Evolutionary conservation across 2,113 vertebrate genomes (phyloP), one percentile per base, ranked within the genome.

Genomic region (Sitta europaea): DNA sequence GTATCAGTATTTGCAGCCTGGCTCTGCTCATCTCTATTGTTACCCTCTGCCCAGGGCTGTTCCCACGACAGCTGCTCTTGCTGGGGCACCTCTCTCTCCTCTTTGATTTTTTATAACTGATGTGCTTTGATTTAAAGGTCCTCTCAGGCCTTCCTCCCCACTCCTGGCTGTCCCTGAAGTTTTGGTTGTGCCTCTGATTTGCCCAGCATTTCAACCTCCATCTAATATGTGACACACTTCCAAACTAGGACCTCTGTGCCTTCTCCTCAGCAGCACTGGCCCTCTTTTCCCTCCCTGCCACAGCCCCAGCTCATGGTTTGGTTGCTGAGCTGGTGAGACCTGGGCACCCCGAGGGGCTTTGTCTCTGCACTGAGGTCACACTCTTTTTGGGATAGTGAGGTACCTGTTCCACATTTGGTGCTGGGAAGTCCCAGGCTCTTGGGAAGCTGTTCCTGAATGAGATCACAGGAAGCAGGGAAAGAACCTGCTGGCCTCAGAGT

Each of bases 211-310:
- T 40, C 66, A 67, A 2, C 14, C 53, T 82, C 70, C 31, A 38
- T 31, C n/a, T 66, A 12, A 28, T 3, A 15, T 1, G 18, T 48
- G n/a, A 70, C 23, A 11, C 0, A 0, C 7, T 48, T 80, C 80
- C 45, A 43, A 40, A 25, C 17, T 1, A 28, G 57, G 48, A 55
- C 14, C 12, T 70, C 67, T 57, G 36, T 33, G 54, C 31, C 54
- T 43, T 43, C n/a, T 57, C 20, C 70, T 54, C 33, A 38, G 66
- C 43, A 94, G 33, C 79, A 38, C 38, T 19, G 48, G 31, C 20
- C 5, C 18, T 65, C 40, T 40, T 40, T 53, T 58, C 33, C 61
- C 24, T 74, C 35, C 15, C 53, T 8, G 12, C 40, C 58, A 9
- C 71, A 65, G 48, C 58, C 7, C 0, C 6, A 80, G 84, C 21